Evolutionary conservation across 2,888 invertebrate species (phyloP), one percentile per base, ranked within the genome.

Genomic region (Eudemis profundana): DNA sequence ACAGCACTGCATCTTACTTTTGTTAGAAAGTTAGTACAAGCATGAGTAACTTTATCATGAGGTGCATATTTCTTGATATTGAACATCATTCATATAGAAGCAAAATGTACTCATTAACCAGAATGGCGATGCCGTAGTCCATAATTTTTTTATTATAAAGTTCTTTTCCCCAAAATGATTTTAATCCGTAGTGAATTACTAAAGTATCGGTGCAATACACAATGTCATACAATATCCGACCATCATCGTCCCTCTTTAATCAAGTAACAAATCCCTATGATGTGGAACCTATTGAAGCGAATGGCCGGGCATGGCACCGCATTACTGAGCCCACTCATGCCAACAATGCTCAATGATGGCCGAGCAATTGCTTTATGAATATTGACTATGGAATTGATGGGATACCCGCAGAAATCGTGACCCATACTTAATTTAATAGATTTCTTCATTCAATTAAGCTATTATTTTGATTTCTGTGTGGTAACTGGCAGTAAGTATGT

Each of bases 291-390:
- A 42, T 50, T 33, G 19, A 36, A 61, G 42, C 42, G 29, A 33
- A 36, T 29, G n/a, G 21, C 21, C 29, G 21, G 40, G 42, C 50
- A 42, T 51, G 29, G 21, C 42, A 29, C 5, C 27, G 21, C 49
- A 60, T 60, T 50, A 44, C 21, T 4, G 10, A 15, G 5, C 51
- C 42, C 51, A 36, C 14, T 50, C 50, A 42, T 14, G 40, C 3
- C 54, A 29, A 56, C 47, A 40, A 54, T 27, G 42, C 42, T 36
- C 38, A 64, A 57, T 51, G 54, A 59, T 46, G 27, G 42, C 15
- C 56, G 29, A 36, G 19, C 38, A 40, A 42, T 51, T 17, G 38
- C 50, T 51, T 46, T 38, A 59, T 59, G 44, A 38, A 51, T 36
- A 42, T 33, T 23, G 33, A 21, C 42, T 21, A 27, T n/a, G 8